Evolutionary conservation across 2,888 invertebrate species (phyloP).

Genomic region (Sinelater perroti): DNA sequence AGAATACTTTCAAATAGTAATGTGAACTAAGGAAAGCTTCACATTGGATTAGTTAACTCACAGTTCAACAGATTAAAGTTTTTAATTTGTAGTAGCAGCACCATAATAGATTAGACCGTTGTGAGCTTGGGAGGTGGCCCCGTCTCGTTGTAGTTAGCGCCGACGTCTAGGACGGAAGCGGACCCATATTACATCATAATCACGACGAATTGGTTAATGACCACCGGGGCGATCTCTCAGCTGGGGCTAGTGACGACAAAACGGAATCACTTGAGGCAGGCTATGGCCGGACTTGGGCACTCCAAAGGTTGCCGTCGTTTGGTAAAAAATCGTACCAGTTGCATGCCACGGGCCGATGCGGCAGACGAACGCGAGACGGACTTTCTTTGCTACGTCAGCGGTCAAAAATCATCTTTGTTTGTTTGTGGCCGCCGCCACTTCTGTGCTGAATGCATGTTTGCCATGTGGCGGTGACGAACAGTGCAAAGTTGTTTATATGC

Average conservation of each 20-base stretch:
- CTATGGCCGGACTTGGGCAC: conserved; percentile 39
- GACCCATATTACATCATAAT: conserved; percentile 20
- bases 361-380: conserved; percentile 32
- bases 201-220: conserved; percentile 24
- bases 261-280: conserved; percentile 37
- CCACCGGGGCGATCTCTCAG: conserved; percentile 20
- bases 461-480: too few relatives aligned
- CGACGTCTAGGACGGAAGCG: conserved; percentile 22
- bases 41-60: too few relatives aligned
- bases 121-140: conserved; percentile 16
- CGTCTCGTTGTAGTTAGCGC: conserved; percentile 19
- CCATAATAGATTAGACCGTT: conserved; percentile 22
- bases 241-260: conserved; percentile 28
- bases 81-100: too few relatives aligned
- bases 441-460: too few relatives aligned
- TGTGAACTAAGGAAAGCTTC: too few relatives aligned
- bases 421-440: too few relatives aligned
- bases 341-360: conserved; percentile 17
- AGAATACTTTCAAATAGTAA: too few relatives aligned
- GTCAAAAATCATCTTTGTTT: conserved; percentile 20
- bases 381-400: conserved; percentile 16
- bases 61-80: too few relatives aligned
- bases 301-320: conserved; percentile 38
- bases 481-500: too few relatives aligned
- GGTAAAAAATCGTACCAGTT: conserved; percentile 34